Conservation (phyloP, 2,113 vertebrate genomes). For the Hystrix brachyura region DNA sequence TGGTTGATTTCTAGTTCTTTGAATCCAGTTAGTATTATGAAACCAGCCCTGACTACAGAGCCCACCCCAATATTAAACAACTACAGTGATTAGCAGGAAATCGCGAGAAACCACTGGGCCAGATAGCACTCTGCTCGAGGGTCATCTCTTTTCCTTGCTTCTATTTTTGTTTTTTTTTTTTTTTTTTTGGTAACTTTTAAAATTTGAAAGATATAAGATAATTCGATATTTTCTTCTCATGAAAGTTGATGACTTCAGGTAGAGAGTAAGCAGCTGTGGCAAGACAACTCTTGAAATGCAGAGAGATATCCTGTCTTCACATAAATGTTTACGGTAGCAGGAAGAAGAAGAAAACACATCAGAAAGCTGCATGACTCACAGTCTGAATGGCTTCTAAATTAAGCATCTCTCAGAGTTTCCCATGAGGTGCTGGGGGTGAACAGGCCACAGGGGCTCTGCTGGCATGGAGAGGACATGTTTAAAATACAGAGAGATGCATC, state of each 20-base stretch:
- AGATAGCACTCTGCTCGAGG: not conserved
- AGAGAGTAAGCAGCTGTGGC: constrained; percentile 33
- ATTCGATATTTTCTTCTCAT: constrained; percentile 47
- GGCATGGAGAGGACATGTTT: not conserved
- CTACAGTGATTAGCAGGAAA: not conserved
- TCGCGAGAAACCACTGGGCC: not conserved
- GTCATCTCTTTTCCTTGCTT: not conserved
- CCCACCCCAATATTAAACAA: not conserved
- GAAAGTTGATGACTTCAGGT: constrained; percentile 64
- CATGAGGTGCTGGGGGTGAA: constrained; percentile 56
- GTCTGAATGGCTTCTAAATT: constrained; percentile 74
- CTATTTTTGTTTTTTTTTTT: not conserved
- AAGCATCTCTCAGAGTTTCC: constrained; percentile 76
- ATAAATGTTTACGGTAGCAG: constrained; percentile 74
- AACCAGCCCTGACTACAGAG: not conserved
- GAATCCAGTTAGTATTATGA: not conserved
- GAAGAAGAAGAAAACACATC: constrained; percentile 67
- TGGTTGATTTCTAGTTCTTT: not conserved
- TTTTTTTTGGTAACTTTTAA: not conserved
- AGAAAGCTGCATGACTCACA: constrained; percentile 70
- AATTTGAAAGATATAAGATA: constrained; percentile 61
- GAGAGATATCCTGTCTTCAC: constrained; percentile 64
- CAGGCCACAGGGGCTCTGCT: not conserved
- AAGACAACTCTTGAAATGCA: not conserved
- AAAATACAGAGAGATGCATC: not conserved